Base-by-base conservation (phyloP, 2,797 vertebrate genomes). In the Zenarchopterus dispar region DNA sequence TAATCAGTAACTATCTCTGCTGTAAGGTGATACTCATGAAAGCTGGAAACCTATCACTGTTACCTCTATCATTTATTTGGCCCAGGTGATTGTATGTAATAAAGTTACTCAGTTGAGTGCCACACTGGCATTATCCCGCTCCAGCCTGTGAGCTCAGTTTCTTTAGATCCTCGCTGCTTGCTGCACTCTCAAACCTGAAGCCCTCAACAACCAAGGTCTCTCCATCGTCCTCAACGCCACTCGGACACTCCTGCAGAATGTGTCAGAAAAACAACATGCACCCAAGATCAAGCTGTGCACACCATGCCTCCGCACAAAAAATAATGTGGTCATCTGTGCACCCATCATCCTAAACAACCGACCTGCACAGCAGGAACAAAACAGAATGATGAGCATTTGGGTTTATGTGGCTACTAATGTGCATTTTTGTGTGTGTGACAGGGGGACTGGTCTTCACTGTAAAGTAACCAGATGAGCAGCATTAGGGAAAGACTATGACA, bases 181-280 rank as follows among this genome's bases (percentile, higher is more conserved):
- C 41, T 2, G 60, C 69, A 31, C 75, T 74, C 73, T 79, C 62
- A 80, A 92, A 91, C 58, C 73, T 67, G 69, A 87, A 84, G 67
- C 85, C 88, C 0, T 87, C 89, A 18, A 91, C 75, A 69, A 88
- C 28, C 85, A 89, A 71, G 48, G 69, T 73, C 44, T 88, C 84
- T 10, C 72, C 61, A 0, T 81, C 69, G 56, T 82, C 80, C 41
- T 68, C 59, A 6, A 60, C 54, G 59, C 46, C 46, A 58, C 56
- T 67, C 44, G 62, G 73, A 73, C 45, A 31, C 42, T 68, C 75
- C 62, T 28, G 67, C 70, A 57, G 80, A 57, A 67, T 63, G 75
- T 80, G 78, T 80, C 72, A 78, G 60, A 78, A 80, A 56, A 80
- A 52, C 47, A 76, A 76, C 63, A 80, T 50, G 69, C 42, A 71